A percentile compares a stretch with the other conserved stretches of the same genome.
phyloP scores from a whole-genome alignment of 2,888 invertebrate genomes.

The Ochlodes sylvanus region DNA sequence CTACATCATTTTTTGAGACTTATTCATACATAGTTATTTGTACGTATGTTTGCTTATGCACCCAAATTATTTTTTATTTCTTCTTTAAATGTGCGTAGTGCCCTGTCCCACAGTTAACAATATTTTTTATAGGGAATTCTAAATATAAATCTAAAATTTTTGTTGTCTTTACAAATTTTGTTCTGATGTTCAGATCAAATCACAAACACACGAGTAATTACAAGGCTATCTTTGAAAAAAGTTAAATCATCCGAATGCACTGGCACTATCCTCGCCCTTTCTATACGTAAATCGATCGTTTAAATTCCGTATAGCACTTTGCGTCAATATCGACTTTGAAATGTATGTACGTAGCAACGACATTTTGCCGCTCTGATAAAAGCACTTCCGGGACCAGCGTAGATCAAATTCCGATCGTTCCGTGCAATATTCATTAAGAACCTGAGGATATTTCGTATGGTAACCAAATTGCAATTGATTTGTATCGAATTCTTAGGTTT shows the following conservation, averaged over 20 bases:
- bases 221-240: too few relatives aligned
- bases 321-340: slow-evolving; percentile 13
- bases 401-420: slow-evolving; percentile 1
- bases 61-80: too few relatives aligned
- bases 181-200: too few relatives aligned
- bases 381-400: slow-evolving; percentile 11
- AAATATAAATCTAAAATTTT: too few relatives aligned
- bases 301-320: slow-evolving; percentile 13
- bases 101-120: too few relatives aligned
- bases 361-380: slow-evolving; percentile 6
- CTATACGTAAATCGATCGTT: slow-evolving; percentile 8
- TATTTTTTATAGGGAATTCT: too few relatives aligned
- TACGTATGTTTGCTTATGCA: too few relatives aligned
- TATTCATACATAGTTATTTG: too few relatives aligned
- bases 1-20: too few relatives aligned
- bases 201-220: too few relatives aligned
- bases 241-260: not conserved
- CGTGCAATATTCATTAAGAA: slow-evolving; percentile 10
- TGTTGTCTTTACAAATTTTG: too few relatives aligned
- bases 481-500: not conserved
- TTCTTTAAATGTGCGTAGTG: too few relatives aligned
- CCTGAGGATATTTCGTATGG: not conserved
- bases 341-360: slow-evolving; percentile 7
- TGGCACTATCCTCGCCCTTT: not conserved
- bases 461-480: not conserved